These are phyloP conservation scores for Carassius auratus DNA, from an alignment of 2,113 vertebrate genomes.

Conservation along the genomic window DNA sequence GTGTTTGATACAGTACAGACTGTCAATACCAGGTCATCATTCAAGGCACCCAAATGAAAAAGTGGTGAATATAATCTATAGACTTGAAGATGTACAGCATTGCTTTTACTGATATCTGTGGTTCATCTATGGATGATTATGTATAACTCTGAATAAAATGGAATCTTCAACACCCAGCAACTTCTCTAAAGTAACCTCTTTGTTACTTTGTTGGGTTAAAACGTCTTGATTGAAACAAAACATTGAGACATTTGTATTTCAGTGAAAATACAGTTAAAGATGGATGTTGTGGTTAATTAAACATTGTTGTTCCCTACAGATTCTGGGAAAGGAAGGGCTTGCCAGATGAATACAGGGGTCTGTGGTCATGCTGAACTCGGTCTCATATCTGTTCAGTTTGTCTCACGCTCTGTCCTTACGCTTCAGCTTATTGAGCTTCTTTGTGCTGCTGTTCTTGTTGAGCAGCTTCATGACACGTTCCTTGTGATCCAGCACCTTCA, in stretches of 20 bases:
- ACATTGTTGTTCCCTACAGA: background rate
- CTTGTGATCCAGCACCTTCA: slow-evolving; percentile 97
- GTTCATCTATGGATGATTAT: background rate
- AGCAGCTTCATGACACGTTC: slow-evolving; percentile 97
- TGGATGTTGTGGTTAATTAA: background rate
- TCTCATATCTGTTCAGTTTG: background rate
- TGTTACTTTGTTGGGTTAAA: background rate
- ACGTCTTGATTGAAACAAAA: background rate
- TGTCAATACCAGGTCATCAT: background rate
- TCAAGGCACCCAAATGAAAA: slow-evolving; percentile 39
- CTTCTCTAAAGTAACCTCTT: background rate
- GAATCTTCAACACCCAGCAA: background rate
- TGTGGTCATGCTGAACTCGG: background rate
- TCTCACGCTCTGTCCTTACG: slow-evolving; percentile 90
- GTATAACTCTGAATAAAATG: slow-evolving; percentile 3
- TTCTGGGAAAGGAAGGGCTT: slow-evolving; percentile 6
- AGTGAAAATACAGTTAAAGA: background rate
- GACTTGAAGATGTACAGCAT: background rate
- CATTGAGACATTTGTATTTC: background rate
- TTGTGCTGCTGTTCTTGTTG: slow-evolving; percentile 92
- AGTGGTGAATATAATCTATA: background rate
- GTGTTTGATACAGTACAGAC: slow-evolving; percentile 7
- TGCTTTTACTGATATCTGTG: slow-evolving; percentile 3
- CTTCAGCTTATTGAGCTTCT: slow-evolving; percentile 96
- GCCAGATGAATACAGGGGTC: background rate